Percentiles rank a stretch among this genome's conserved stretches.
phyloP scores from a whole-genome alignment of 2,113 vertebrate species.

The Recurvirostra avosetta region DNA sequence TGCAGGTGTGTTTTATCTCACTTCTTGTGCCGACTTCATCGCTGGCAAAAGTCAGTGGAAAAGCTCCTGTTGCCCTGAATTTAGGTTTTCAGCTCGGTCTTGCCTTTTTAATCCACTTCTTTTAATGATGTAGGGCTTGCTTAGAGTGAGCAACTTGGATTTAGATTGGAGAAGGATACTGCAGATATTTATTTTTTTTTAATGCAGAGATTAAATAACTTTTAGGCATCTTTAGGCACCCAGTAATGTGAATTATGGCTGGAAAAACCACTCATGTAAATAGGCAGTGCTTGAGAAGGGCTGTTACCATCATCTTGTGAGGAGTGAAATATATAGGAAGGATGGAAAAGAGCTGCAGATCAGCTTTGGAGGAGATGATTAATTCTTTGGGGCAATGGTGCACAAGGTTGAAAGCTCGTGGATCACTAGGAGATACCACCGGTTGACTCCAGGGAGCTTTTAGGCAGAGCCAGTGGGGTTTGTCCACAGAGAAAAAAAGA shows the following conservation, averaged over 20 bases:
- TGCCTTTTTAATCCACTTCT: not conserved
- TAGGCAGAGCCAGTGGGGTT: not conserved
- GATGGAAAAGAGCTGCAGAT: not conserved
- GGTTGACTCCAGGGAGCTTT: not conserved
- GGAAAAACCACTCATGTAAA: not conserved
- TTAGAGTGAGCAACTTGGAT: not conserved
- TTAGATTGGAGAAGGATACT: slow-evolving; percentile 19
- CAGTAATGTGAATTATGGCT: not conserved
- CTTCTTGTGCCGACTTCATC: not conserved
- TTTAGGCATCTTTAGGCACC: not conserved
- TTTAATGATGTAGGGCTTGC: not conserved
- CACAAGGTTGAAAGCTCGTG: fast-evolving
- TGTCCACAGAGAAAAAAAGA: not conserved
- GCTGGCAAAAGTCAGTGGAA: not conserved
- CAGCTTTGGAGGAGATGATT: not conserved
- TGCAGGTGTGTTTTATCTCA: not conserved
- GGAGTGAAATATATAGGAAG: not conserved
- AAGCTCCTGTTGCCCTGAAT: not conserved
- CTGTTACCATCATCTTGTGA: not conserved
- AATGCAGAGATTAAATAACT: slow-evolving; percentile 35
- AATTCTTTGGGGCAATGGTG: not conserved
- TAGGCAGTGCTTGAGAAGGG: not conserved
- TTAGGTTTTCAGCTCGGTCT: not conserved
- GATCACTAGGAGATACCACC: not conserved
- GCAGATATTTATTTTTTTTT: not conserved